These are phyloP conservation scores for Toxotes chatareus DNA, from an alignment of 2,113 vertebrate genomes.

Conservation along the genomic window DNA sequence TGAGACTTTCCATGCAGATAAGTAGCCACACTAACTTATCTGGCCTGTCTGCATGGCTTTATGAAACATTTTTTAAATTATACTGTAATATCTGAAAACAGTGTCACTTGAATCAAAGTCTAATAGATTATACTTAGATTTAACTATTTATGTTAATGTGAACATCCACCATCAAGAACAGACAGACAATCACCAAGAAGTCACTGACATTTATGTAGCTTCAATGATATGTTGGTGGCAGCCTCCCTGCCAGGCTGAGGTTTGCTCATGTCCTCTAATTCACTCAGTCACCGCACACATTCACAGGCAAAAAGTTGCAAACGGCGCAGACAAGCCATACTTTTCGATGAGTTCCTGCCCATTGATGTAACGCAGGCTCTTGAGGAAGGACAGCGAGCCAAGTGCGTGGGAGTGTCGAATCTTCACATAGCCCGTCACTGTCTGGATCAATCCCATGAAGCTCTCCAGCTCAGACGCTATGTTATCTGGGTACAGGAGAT, in stretches of 20 bases:
- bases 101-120: background rate
- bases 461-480: slow-evolving; percentile 98
- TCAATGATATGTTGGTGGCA: slow-evolving; percentile 30
- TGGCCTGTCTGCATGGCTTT: background rate
- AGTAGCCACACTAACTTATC: slow-evolving; percentile 70
- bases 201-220: slow-evolving; percentile 30
- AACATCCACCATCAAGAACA: background rate
- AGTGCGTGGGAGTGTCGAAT: slow-evolving; percentile 96
- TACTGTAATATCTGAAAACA: background rate
- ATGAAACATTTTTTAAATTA: slow-evolving; percentile 14
- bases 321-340: slow-evolving; percentile 79
- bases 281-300: slow-evolving; percentile 12
- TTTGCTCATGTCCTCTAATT: slow-evolving; percentile 33
- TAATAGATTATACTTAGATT: slow-evolving; percentile 1
- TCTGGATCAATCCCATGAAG: slow-evolving; percentile 97
- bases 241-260: slow-evolving; percentile 17
- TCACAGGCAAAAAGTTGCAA: slow-evolving; percentile 16
- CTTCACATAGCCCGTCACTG: slow-evolving; percentile 94
- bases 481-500: slow-evolving; percentile 86
- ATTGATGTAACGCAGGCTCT: slow-evolving; percentile 92
- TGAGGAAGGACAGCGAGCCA: slow-evolving; percentile 95
- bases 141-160: background rate
- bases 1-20: slow-evolving; percentile 17
- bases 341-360: slow-evolving; percentile 94
- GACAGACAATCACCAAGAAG: background rate